A percentile compares a stretch with the other conserved stretches of the same genome.
Conservation (phyloP, 1,140 invertebrate species). For the Cydia pomonella region DNA sequence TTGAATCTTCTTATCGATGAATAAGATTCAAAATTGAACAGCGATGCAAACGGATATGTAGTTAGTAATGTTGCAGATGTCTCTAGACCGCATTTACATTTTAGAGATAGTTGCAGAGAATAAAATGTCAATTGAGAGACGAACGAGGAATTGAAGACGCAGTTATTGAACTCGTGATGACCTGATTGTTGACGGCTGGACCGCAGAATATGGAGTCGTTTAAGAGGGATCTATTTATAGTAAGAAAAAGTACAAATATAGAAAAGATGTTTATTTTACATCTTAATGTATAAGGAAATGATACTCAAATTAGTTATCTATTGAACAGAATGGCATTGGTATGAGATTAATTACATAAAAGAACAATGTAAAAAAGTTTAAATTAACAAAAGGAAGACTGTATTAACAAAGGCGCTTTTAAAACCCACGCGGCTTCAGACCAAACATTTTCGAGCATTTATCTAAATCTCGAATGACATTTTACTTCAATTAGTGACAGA, state of each 20-base stretch:
- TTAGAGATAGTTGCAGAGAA: conserved; percentile 74
- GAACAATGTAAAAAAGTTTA: not conserved
- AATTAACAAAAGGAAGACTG: conserved; percentile 5
- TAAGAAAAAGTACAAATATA: conserved; percentile 10
- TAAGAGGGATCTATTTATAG: conserved; percentile 8
- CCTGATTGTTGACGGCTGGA: conserved; percentile 59
- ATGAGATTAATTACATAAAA: not conserved
- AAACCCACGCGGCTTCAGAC: conserved; percentile 24
- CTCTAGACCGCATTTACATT: conserved; percentile 77
- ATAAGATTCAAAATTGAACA: conserved; percentile 51
- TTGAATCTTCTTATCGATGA: conserved; percentile 45
- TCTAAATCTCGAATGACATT: conserved; percentile 54
- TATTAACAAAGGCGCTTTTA: conserved; percentile 26
- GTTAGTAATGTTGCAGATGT: conserved; percentile 50
- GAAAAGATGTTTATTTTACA: not conserved
- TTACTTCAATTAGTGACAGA: conserved; percentile 49
- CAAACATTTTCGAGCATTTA: conserved; percentile 39
- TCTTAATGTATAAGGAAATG: not conserved
- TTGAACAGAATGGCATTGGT: not conserved
- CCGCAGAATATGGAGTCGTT: conserved; percentile 42
- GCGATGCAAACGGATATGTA: conserved; percentile 31
- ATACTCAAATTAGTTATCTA: not conserved
- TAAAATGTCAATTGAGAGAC: conserved; percentile 79
- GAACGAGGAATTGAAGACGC: conserved; percentile 66
- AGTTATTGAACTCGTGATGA: conserved; percentile 76